These are phyloP conservation scores for Ephestia elutella DNA, from an alignment of 1,140 invertebrate species.

Conservation along the genomic window DNA sequence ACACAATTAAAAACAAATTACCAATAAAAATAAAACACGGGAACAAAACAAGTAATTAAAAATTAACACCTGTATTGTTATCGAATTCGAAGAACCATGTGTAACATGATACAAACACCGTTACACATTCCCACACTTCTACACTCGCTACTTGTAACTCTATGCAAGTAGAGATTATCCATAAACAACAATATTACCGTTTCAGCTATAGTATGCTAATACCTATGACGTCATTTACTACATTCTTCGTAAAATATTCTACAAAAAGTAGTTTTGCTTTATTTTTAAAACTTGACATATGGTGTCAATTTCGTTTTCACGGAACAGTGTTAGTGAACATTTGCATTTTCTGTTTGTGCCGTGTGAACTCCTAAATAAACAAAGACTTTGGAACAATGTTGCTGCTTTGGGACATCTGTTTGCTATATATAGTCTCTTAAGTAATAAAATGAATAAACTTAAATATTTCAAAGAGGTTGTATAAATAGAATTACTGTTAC, in stretches of 20 bases:
- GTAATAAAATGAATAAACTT: too few species aligned
- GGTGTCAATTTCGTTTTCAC: neutral
- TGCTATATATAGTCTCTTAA: neutral
- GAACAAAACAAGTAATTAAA: too few species aligned
- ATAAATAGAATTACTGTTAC: too few species aligned
- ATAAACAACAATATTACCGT: neutral
- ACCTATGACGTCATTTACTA: neutral
- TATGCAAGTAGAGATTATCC: neutral
- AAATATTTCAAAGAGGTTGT: too few species aligned
- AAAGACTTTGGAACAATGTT: neutral
- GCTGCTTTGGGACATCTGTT: neutral
- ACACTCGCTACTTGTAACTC: neutral
- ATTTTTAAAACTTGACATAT: neutral
- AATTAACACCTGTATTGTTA: neutral
- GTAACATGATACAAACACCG: neutral
- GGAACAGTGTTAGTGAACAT: neutral
- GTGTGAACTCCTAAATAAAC: slow-evolving; percentile 2
- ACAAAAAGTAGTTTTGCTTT: neutral
- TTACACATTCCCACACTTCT: neutral
- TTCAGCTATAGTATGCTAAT: neutral
- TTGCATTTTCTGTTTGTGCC: neutral
- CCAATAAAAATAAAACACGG: too few species aligned
- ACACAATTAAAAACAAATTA: neutral
- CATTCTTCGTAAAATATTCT: neutral
- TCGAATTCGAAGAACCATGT: neutral